Conservation (phyloP, 2,888 invertebrate species). For the Sesia bembeciformis region DNA sequence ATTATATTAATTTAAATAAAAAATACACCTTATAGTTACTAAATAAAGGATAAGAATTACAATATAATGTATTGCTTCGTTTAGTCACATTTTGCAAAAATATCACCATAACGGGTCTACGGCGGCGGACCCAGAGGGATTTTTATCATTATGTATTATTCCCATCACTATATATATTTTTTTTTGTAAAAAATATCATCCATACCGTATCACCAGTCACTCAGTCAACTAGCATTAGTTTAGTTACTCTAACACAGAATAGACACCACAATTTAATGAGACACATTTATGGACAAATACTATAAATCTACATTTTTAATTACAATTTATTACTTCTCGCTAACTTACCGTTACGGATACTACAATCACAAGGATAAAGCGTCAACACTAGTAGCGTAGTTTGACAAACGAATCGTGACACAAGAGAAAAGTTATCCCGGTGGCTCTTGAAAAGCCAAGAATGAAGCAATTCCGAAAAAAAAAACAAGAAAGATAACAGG, state of each 20-base stretch:
- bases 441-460: too few species aligned
- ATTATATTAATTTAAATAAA: slow-evolving; percentile 52
- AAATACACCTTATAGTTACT: slow-evolving; percentile 60
- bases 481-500: too few species aligned
- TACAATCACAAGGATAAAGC: slow-evolving; percentile 18
- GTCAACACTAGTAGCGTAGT: neutral
- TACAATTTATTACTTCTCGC: slow-evolving; percentile 49
- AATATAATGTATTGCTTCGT: slow-evolving; percentile 86
- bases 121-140: slow-evolving; percentile 21
- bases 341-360: slow-evolving; percentile 34
- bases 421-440: too few species aligned
- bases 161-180: slow-evolving; percentile 28
- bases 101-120: slow-evolving; percentile 70
- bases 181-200: slow-evolving; percentile 64
- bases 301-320: slow-evolving; percentile 54
- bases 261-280: slow-evolving; percentile 73
- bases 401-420: too few species aligned
- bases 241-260: slow-evolving; percentile 66
- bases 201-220: slow-evolving; percentile 53
- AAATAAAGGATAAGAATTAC: slow-evolving; percentile 75
- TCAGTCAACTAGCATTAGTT: slow-evolving; percentile 65
- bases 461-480: too few species aligned
- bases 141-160: slow-evolving; percentile 14
- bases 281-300: slow-evolving; percentile 71
- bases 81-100: slow-evolving; percentile 81